Evolutionary conservation across 2,113 vertebrate species (phyloP).

Genomic region (Bufo bufo): DNA sequence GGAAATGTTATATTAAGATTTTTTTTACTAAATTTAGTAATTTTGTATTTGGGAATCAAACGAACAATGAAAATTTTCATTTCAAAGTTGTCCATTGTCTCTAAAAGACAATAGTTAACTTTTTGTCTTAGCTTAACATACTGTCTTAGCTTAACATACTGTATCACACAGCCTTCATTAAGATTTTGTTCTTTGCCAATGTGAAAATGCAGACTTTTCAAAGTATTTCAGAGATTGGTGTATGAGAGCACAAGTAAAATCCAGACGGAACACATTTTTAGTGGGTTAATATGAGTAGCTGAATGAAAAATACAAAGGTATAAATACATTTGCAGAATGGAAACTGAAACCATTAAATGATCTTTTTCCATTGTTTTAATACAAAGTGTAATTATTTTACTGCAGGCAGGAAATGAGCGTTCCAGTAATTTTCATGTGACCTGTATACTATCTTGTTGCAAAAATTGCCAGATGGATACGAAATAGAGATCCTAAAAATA

Average conservation of each 20-base stretch:
- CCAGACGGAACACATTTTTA: neutral
- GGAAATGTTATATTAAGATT: too few relatives aligned
- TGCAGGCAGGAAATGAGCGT: slow-evolving; percentile 16
- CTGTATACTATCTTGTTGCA: slow-evolving; percentile 26
- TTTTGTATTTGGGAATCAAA: too few relatives aligned
- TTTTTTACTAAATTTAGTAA: too few relatives aligned
- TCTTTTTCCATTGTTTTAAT: slow-evolving; percentile 40
- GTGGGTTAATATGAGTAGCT: slow-evolving; percentile 1
- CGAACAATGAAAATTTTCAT: too few relatives aligned
- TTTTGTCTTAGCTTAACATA: too few relatives aligned
- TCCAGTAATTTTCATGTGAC: neutral
- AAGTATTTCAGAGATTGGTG: neutral
- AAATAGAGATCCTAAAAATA: neutral
- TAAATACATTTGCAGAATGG: slow-evolving; percentile 38
- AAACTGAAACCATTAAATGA: slow-evolving; percentile 21
- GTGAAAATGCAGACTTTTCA: neutral
- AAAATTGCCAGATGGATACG: neutral
- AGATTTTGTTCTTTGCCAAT: neutral
- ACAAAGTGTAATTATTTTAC: slow-evolving; percentile 20
- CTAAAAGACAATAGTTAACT: too few relatives aligned
- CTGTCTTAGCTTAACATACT: too few relatives aligned
- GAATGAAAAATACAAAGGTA: neutral
- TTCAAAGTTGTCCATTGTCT: too few relatives aligned
- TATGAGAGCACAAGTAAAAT: neutral
- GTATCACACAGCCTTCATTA: neutral